Percentiles rank a stretch among this genome's conserved stretches.
These are phyloP conservation scores for Phengaris arion DNA, from an alignment of 2,888 invertebrate genomes.

Conservation along the genomic window DNA sequence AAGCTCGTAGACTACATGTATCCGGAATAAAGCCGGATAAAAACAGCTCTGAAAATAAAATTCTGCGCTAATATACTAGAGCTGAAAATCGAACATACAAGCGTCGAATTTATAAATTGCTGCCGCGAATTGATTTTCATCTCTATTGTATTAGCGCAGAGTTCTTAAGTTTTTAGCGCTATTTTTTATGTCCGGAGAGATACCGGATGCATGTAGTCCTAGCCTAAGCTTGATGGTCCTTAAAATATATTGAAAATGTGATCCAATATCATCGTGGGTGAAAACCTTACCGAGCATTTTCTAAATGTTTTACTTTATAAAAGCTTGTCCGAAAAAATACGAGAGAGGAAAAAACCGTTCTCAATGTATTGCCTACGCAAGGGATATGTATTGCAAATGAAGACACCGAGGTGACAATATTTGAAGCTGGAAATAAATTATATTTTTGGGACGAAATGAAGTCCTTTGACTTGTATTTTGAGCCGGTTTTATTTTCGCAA, in stretches of 20 bases:
- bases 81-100: no score
- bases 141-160: no score
- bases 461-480: slow-evolving; percentile 16
- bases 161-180: no score
- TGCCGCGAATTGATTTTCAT: no score
- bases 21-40: no score
- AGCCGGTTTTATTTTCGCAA: slow-evolving; percentile 15
- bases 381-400: slow-evolving; percentile 29
- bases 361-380: slow-evolving; percentile 28
- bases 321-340: slow-evolving; percentile 22
- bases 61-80: no score
- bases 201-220: not conserved
- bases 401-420: slow-evolving; percentile 27
- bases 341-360: slow-evolving; percentile 20
- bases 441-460: slow-evolving; percentile 25
- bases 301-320: slow-evolving; percentile 27
- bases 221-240: not conserved
- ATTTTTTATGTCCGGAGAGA: no score
- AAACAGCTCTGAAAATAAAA: no score
- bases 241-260: slow-evolving; percentile 6
- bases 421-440: slow-evolving; percentile 27
- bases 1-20: no score
- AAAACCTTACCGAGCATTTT: slow-evolving; percentile 19
- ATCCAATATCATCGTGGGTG: slow-evolving; percentile 12
- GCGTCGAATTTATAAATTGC: no score